Evolutionary conservation across 2,113 vertebrate species (phyloP).

Genomic region (Synchiropus splendidus): DNA sequence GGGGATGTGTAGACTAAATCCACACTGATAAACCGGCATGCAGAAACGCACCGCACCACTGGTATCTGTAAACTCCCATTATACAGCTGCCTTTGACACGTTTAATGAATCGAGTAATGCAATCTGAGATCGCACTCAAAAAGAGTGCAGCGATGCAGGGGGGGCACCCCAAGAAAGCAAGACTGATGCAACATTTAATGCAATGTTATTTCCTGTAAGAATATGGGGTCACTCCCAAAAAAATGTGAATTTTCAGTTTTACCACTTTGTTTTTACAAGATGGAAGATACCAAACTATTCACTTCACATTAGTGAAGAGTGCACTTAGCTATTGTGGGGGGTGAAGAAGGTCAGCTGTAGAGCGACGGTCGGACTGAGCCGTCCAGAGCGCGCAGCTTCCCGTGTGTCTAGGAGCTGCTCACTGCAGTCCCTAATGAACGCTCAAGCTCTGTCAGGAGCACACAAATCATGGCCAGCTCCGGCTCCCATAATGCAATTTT

Average conservation of each 20-base stretch:
- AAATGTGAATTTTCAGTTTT: no score
- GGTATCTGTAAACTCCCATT: no score
- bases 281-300: constrained; percentile 5
- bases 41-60: constrained; percentile 1
- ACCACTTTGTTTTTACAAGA: no score
- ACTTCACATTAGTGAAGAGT: not conserved
- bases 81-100: not conserved
- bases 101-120: no score
- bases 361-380: constrained; percentile 17
- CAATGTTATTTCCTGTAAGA: no score
- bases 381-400: constrained; percentile 22
- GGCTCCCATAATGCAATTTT: constrained; percentile 59
- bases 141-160: no score
- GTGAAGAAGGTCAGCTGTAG: not conserved
- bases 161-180: no score
- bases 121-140: no score
- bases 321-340: not conserved
- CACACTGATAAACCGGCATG: not conserved
- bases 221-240: no score
- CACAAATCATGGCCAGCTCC: constrained; percentile 55
- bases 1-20: constrained; percentile 6
- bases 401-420: constrained; percentile 43
- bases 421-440: constrained; percentile 53
- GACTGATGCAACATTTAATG: no score
- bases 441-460: constrained; percentile 60